Conservation (phyloP, 2,113 vertebrate genomes). For the Tor tambroides region DNA sequence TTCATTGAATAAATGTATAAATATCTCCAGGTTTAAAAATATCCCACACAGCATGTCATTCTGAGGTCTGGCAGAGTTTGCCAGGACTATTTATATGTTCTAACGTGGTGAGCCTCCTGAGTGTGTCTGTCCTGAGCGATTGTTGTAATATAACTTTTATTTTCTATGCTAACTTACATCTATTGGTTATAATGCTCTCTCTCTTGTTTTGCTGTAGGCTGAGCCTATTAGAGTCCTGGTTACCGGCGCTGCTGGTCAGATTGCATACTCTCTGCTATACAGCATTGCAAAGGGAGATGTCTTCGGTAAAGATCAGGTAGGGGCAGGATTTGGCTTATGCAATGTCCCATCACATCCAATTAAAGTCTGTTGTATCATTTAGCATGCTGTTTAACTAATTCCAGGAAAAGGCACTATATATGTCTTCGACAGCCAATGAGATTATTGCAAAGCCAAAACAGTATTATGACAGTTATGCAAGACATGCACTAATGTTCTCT, state of each 20-base stretch:
- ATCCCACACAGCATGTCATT: conserved; percentile 56
- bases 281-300: conserved; percentile 96
- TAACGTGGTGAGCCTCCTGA: conserved; percentile 30
- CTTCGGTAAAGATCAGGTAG: conserved; percentile 96
- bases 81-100: conserved; percentile 67
- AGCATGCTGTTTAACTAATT: neutral
- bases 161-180: neutral
- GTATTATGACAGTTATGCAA: neutral
- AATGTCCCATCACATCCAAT: conserved; percentile 41
- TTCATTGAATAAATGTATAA: neutral
- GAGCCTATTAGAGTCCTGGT: conserved; percentile 91
- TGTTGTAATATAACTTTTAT: conserved; percentile 16
- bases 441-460: neutral
- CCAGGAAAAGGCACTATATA: neutral
- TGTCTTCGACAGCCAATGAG: neutral
- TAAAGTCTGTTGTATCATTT: conserved; percentile 14
- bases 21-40: conserved; percentile 46
- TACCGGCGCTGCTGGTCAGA: conserved; percentile 95
- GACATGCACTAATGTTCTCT: neutral
- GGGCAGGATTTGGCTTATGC: conserved; percentile 41
- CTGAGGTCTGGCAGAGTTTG: conserved; percentile 34
- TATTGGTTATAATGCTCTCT: conserved; percentile 28
- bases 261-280: conserved; percentile 94
- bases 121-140: conserved; percentile 48
- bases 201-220: conserved; percentile 74